Evolutionary conservation across 1,140 invertebrate species (phyloP), one percentile per base, ranked within the genome.

Genomic region (Zaprionus ornatus): DNA sequence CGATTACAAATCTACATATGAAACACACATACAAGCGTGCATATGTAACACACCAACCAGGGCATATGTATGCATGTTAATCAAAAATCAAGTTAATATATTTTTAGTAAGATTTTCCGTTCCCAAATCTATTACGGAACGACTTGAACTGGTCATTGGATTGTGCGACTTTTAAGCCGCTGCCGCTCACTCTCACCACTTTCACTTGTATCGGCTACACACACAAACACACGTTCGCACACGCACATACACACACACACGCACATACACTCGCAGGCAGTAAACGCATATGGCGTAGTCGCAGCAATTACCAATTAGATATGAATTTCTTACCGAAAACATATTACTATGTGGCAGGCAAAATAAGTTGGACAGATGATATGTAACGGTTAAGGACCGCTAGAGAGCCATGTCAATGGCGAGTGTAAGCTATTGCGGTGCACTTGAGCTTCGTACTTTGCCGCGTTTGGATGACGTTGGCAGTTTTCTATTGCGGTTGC

Each of bases 381-480:
- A 40, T 40, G 12, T 0, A 48, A 60, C 19, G n/a, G n/a, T 25
- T 3, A 4, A 29, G 27, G 23, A 19, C 19, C 27, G 21, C 13
- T 60, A 32, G 4, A 40, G 7, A 15, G 9, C 17, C n/a, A 21
- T 48, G 40, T 15, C 15, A 6, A 23, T 56, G 57, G 55, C 35
- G 7, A 56, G 25, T 57, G 32, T 27, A 27, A 55, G n/a, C 23
- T 15, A 76, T 67, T 71, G 37, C 55, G 64, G 29, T 82, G 72
- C 74, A 79, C 56, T 66, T 65, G 37, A 78, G 52, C 61, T 61
- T 69, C 57, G 75, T 82, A 90, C 79, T 90, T 90, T 90, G 87
- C 87, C 86, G 86, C 87, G 80, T 86, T 91, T 86, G 86, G 88
- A 84, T 91, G 88, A 91, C 88, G 90, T 91, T 91, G 92, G 85